Conservation (phyloP, 2,888 invertebrate genomes). For the Heliconius ismenius region DNA sequence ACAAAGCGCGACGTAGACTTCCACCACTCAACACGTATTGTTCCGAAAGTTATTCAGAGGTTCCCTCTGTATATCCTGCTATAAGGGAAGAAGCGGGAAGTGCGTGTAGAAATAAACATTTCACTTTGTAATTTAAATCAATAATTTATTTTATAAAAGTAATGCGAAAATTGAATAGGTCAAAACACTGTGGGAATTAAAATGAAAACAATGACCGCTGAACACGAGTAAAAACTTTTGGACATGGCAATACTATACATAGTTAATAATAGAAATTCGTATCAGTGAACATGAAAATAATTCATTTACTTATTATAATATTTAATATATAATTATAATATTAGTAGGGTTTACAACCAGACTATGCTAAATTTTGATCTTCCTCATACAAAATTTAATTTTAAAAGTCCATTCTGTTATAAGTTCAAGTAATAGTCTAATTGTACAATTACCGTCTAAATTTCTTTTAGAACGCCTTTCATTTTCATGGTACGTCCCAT, state of each 20-base stretch:
- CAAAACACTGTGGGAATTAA: background rate
- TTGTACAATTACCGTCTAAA: slow-evolving; percentile 62
- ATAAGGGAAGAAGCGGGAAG: too few relatives aligned
- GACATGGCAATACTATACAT: background rate
- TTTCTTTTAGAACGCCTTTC: slow-evolving; percentile 59
- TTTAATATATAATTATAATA: too few relatives aligned
- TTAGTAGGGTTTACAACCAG: background rate
- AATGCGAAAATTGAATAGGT: background rate
- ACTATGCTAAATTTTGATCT: slow-evolving; percentile 37
- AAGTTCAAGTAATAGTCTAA: slow-evolving; percentile 65
- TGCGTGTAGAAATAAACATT: background rate
- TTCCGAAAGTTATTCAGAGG: too few relatives aligned
- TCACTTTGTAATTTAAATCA: background rate
- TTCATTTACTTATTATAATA: too few relatives aligned
- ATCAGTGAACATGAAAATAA: too few relatives aligned
- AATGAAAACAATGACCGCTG: background rate
- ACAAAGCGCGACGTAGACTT: too few relatives aligned
- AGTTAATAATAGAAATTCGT: background rate
- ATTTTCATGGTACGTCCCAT: slow-evolving; percentile 59
- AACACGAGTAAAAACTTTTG: background rate
- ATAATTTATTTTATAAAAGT: background rate
- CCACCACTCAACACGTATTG: too few relatives aligned
- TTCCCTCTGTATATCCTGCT: too few relatives aligned
- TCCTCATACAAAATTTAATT: slow-evolving; percentile 73
- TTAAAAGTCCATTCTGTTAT: slow-evolving; percentile 72